These are phyloP conservation scores for Carassius gibelio DNA, from an alignment of 2,113 vertebrate species.

Conservation along the genomic window DNA sequence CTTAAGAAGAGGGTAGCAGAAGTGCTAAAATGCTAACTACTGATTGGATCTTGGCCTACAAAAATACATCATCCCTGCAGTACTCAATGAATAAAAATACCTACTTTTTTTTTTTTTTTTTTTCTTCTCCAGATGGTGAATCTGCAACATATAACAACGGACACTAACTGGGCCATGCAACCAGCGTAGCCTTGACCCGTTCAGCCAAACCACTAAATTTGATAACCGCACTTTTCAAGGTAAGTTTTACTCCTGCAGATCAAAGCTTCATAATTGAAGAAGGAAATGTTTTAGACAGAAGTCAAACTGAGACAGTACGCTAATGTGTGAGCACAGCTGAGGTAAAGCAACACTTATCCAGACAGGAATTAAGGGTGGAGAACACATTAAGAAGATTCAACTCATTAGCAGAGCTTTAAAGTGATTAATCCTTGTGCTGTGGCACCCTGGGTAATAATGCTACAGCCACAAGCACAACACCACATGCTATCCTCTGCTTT, in stretches of 20 bases:
- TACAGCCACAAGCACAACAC: slow-evolving; percentile 57
- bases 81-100: neutral
- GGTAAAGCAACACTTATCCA: slow-evolving; percentile 81
- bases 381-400: slow-evolving; percentile 83
- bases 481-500: slow-evolving; percentile 30
- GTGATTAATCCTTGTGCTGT: slow-evolving; percentile 79
- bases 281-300: slow-evolving; percentile 62
- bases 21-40: no score
- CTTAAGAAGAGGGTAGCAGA: no score
- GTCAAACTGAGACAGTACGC: slow-evolving; percentile 63
- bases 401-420: slow-evolving; percentile 81
- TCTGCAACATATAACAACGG: neutral
- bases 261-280: slow-evolving; percentile 65
- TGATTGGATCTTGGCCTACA: no score
- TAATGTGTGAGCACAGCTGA: slow-evolving; percentile 66
- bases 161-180: neutral
- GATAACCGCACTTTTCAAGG: neutral
- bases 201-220: neutral
- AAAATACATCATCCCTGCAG: neutral
- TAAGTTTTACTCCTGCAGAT: neutral
- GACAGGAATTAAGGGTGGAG: slow-evolving; percentile 78
- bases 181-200: neutral
- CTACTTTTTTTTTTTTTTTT: neutral
- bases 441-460: slow-evolving; percentile 78
- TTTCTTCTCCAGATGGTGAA: neutral